Base-by-base conservation (phyloP, 2,113 vertebrate genomes). In the Ploceus nigricollis region DNA sequence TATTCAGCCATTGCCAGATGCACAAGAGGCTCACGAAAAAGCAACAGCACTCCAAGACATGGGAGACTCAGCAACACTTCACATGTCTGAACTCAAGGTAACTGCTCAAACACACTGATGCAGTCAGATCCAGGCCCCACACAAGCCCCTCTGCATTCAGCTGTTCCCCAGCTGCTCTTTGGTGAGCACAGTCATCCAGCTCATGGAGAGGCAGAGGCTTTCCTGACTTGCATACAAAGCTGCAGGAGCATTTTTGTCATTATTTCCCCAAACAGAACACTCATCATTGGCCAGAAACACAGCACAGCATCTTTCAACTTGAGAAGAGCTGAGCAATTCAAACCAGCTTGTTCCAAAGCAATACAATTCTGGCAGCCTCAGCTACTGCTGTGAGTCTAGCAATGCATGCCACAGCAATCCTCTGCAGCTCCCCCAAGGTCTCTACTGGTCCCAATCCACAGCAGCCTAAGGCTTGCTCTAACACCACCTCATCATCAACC, bases 381-480 rank as follows among this genome's bases (percentile, higher is more conserved):
- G 60, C 72, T 33, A 4, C 18, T 33, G 81, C 81, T 50, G 37
- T 0, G 1, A 56, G 37, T 10, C 42, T 18, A 37, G 61, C 75
- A 90, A 37, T 0, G 0, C 37, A 13, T 7, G 24, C 3, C 35
- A 60, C 31, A 44, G 19, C n/a, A 25, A 44, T 3, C 14, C 37
- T 3, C 17, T 51, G 37, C 10, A 6, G 2, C 47, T 13, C 50
- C 22, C 31, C 25, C n/a, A 7, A 13, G 35, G 65, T 54, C 76
- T 35, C 5, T 0, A 6, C 42, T 0, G 1, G 11, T 11, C 65
- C 42, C 24, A 16, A 22, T 3, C 21, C 28, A 27, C 50, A 11
- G 2, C 21, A 44, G 37, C 5, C 23, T 3, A 10, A 69, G 30
- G 23, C 35, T 22, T 56, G 31, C 33, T 35, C 40, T 15, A 7